These are phyloP conservation scores for Choreutis nemorana DNA, from an alignment of 2,888 invertebrate genomes.

Conservation along the genomic window DNA sequence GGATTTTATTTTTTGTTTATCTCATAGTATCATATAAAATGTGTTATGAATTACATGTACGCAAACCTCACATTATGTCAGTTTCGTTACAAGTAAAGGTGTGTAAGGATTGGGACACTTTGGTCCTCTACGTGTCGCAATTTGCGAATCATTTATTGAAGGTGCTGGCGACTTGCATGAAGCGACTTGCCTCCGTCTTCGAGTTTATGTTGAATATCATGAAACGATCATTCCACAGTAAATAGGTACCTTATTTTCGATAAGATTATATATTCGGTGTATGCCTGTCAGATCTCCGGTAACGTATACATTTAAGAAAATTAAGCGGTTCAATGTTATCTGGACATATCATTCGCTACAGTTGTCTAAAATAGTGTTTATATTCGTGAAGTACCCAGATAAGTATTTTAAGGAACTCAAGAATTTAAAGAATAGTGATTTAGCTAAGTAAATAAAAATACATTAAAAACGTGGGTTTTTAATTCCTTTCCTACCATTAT, in stretches of 20 bases:
- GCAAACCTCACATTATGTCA: no score
- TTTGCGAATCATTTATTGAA: no score
- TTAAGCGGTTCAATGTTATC: conserved; percentile 32
- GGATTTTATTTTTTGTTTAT: conserved; percentile 23
- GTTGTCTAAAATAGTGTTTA: conserved; percentile 55
- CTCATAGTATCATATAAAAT: conserved; percentile 19
- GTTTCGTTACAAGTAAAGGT: no score
- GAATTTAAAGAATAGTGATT: conserved; percentile 60
- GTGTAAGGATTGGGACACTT: no score
- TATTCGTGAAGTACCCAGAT: conserved; percentile 57
- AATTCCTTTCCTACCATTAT: no score
- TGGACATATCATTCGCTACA: conserved; percentile 55
- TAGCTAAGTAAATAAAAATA: conserved; percentile 58
- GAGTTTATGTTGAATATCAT: conserved; percentile 37
- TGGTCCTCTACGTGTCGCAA: no score
- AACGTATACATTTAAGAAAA: conserved; percentile 51
- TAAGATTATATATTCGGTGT: conserved; percentile 39
- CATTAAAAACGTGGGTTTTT: no score
- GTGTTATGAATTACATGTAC: no score
- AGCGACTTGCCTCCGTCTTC: conserved; percentile 62
- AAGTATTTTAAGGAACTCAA: conserved; percentile 59
- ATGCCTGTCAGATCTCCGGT: conserved; percentile 52
- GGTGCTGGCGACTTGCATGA: conserved; percentile 58
- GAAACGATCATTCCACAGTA: conserved; percentile 42
- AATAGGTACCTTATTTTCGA: conserved; percentile 42